phyloP scores from a whole-genome alignment of 2,797 vertebrate species.

The Carapus acus region DNA sequence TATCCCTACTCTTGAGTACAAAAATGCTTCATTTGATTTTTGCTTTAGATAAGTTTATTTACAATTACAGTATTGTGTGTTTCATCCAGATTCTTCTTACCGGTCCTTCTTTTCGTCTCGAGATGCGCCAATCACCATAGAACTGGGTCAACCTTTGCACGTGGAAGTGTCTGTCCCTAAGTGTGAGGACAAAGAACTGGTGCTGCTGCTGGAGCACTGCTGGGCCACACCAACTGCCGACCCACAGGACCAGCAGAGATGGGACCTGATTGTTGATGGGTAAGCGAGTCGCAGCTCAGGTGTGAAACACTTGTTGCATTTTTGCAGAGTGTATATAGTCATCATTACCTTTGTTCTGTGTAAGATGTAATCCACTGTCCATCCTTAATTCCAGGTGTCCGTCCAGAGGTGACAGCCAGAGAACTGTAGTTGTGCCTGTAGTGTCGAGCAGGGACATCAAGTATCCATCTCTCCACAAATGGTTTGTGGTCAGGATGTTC shows the following conservation, averaged over 20 bases:
- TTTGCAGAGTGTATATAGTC: no score
- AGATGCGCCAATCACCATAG: slow-evolving; percentile 10
- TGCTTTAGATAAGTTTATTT: no score
- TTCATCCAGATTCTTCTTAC: slow-evolving; percentile 47
- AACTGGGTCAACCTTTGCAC: slow-evolving; percentile 51
- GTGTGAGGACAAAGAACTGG: slow-evolving; percentile 43
- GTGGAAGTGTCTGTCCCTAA: slow-evolving; percentile 58
- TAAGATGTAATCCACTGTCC: neutral
- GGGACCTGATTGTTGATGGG: slow-evolving; percentile 56
- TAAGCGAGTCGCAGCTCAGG: slow-evolving; percentile 11
- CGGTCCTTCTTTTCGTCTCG: slow-evolving; percentile 42
- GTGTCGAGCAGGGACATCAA: slow-evolving; percentile 22
- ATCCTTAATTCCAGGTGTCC: slow-evolving; percentile 47
- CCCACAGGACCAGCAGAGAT: slow-evolving; percentile 43
- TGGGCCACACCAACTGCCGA: slow-evolving; percentile 57
- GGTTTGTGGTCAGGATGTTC: slow-evolving; percentile 57
- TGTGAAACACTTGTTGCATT: no score
- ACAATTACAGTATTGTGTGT: no score
- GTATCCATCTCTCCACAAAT: slow-evolving; percentile 51
- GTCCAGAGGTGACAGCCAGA: slow-evolving; percentile 39
- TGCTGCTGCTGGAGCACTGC: slow-evolving; percentile 51
- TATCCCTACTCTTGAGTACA: neutral
- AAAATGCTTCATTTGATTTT: no score
- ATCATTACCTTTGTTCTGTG: no score
- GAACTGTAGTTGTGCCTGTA: slow-evolving; percentile 43